Conservation (phyloP, 1,140 invertebrate genomes). For the Brachystomella parvula region DNA sequence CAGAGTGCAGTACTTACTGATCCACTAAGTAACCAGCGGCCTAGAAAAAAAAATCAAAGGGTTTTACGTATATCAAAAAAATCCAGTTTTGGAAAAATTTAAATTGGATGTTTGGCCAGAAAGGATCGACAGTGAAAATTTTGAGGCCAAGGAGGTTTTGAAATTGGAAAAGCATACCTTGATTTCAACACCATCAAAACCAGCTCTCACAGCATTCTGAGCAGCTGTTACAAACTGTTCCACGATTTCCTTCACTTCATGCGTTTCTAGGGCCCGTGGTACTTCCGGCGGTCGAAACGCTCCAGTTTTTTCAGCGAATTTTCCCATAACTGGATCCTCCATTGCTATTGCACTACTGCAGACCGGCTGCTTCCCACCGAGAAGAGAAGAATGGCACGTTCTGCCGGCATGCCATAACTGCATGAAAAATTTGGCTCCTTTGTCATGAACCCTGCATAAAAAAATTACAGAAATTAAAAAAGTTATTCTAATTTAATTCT, state of each 20-base stretch:
- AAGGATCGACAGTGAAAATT: too few relatives aligned
- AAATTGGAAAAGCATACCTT: too few relatives aligned
- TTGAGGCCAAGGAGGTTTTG: too few relatives aligned
- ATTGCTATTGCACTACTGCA: neutral
- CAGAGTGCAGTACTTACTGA: too few relatives aligned
- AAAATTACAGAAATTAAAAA: too few relatives aligned
- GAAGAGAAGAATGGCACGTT: neutral
- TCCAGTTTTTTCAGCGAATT: neutral
- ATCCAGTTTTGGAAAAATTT: too few relatives aligned
- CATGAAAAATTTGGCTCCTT: neutral
- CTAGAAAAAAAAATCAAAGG: too few relatives aligned
- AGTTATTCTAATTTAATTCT: too few relatives aligned
- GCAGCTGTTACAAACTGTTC: neutral
- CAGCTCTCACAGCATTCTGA: neutral
- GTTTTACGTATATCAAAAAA: too few relatives aligned
- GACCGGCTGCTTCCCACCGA: neutral
- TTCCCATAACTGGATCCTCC: neutral
- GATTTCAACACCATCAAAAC: conserved; percentile 5
- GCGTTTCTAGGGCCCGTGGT: neutral
- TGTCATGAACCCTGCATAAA: neutral
- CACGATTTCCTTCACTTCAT: neutral
- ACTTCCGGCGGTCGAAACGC: neutral
- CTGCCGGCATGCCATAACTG: conserved; percentile 3
- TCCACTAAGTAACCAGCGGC: neutral
- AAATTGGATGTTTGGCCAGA: too few relatives aligned